Percentiles rank a stretch among this genome's conserved stretches.
Conservation (phyloP, 2,113 vertebrate genomes). For the Engystomops pustulosus region DNA sequence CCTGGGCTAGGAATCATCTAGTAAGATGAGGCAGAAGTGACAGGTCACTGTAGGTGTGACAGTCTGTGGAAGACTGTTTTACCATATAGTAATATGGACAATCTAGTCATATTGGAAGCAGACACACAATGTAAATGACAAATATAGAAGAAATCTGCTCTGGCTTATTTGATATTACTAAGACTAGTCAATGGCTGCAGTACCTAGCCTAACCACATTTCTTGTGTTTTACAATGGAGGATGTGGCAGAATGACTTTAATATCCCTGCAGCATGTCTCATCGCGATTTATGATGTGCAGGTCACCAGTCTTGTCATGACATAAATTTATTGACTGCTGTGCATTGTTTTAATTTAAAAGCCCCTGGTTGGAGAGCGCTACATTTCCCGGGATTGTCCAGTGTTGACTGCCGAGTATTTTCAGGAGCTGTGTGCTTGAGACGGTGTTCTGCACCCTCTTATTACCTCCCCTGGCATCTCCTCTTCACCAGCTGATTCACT, state of each 20-base stretch:
- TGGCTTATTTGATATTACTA: background rate
- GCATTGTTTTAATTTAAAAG: slow-evolving; percentile 52
- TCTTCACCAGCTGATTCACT: slow-evolving; percentile 48
- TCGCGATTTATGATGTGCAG: slow-evolving; percentile 54
- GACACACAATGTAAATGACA: no score
- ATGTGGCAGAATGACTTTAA: slow-evolving; percentile 15
- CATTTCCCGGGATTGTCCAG: slow-evolving; percentile 43
- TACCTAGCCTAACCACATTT: background rate
- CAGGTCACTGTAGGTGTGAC: no score
- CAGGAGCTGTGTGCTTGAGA: slow-evolving; percentile 39
- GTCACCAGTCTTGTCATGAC: slow-evolving; percentile 47
- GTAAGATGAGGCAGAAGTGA: no score
- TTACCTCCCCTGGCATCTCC: slow-evolving; percentile 36
- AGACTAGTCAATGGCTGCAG: background rate
- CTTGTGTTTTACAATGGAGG: background rate
- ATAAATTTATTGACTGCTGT: slow-evolving; percentile 52
- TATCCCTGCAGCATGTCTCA: slow-evolving; percentile 16
- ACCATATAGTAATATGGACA: no score
- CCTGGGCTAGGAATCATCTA: no score
- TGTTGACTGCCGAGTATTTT: slow-evolving; percentile 54
- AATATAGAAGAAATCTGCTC: background rate
- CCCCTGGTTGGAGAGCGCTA: slow-evolving; percentile 22
- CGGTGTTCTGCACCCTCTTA: slow-evolving; percentile 16
- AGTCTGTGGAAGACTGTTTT: no score
- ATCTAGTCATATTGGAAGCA: no score